These are phyloP conservation scores for Coreius guichenoti DNA, from an alignment of 2,797 vertebrate species.

Conservation along the genomic window DNA sequence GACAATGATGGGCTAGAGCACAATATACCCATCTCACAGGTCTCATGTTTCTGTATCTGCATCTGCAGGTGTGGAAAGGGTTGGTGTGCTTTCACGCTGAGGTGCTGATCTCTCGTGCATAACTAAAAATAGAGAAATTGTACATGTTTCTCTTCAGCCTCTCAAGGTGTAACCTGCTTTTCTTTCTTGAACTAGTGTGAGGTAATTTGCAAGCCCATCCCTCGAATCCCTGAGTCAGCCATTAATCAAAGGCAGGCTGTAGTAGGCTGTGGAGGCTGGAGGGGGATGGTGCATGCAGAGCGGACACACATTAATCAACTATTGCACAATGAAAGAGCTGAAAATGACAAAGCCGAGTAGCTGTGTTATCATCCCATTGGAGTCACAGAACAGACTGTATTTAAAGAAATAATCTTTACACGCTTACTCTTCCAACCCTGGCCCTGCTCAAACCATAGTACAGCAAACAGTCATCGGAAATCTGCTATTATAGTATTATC, in stretches of 20 bases:
- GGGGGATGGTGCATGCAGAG: constrained; percentile 31
- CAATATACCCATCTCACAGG: constrained; percentile 6
- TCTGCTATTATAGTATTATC: constrained; percentile 49
- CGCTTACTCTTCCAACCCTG: neutral
- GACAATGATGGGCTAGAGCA: neutral
- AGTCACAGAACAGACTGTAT: constrained; percentile 60
- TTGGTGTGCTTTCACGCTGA: neutral
- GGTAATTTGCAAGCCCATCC: constrained; percentile 40
- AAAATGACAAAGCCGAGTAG: constrained; percentile 66
- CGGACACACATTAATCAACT: constrained; percentile 75
- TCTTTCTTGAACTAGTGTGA: constrained; percentile 25
- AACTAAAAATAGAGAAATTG: constrained; percentile 53
- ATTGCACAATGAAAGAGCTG: constrained; percentile 60
- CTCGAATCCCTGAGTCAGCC: constrained; percentile 46
- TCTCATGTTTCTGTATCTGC: neutral
- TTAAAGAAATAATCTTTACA: constrained; percentile 63
- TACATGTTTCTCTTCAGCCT: constrained; percentile 48
- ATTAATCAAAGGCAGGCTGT: constrained; percentile 49
- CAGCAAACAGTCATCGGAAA: constrained; percentile 51
- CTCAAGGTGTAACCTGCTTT: constrained; percentile 52
- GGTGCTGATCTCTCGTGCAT: neutral
- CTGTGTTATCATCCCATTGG: constrained; percentile 58
- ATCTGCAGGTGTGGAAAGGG: neutral
- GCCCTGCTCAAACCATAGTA: neutral
- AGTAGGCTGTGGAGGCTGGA: constrained; percentile 23